Conservation (phyloP, 2,888 invertebrate genomes). For the Luffia ferchaultella region DNA sequence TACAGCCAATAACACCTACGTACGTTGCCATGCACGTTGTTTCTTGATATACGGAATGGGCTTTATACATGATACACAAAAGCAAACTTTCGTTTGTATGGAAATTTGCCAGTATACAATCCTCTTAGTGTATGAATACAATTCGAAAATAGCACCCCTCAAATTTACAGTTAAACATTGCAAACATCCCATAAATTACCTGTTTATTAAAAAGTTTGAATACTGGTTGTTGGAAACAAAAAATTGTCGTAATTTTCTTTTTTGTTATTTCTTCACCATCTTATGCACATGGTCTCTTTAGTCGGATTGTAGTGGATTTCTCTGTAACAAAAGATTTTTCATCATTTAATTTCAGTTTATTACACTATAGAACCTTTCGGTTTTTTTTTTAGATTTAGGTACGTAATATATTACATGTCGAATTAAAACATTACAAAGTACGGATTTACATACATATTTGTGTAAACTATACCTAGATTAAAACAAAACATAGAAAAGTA, state of each 20-base stretch:
- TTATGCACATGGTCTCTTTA: conserved; percentile 50
- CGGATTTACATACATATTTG: too few relatives aligned
- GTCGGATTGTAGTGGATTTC: conserved; percentile 50
- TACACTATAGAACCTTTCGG: conserved; percentile 7
- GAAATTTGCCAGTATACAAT: too few relatives aligned
- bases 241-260: neutral
- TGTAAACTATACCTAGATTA: too few relatives aligned
- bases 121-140: too few relatives aligned
- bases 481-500: too few relatives aligned
- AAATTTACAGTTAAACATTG: neutral
- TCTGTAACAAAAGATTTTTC: conserved; percentile 53
- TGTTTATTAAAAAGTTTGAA: conserved; percentile 35
- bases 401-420: neutral
- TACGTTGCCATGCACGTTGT: too few relatives aligned
- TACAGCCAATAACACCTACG: too few relatives aligned
- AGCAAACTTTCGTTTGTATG: too few relatives aligned
- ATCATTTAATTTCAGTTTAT: conserved; percentile 7
- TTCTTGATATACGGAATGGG: too few relatives aligned
- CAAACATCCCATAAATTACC: neutral
- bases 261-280: conserved; percentile 34
- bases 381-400: neutral
- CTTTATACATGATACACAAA: too few relatives aligned
- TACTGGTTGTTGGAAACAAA: conserved; percentile 35
- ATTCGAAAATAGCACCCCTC: neutral
- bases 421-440: neutral